Conservation (phyloP, 2,888 invertebrate genomes). For the Shargacucullia verbasci region DNA sequence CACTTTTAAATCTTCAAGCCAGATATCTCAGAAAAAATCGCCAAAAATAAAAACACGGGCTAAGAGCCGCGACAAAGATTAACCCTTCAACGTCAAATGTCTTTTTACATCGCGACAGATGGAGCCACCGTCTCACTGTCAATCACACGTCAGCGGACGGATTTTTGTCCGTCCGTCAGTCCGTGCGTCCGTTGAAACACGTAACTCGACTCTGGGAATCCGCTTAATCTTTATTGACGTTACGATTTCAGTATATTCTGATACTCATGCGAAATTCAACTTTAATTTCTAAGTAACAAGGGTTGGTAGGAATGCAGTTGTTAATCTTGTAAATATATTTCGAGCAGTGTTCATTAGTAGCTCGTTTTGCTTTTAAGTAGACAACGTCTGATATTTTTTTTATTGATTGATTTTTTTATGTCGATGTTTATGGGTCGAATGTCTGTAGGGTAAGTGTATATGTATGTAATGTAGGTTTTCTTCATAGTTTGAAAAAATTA, state of each 20-base stretch:
- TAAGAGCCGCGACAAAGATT: slow-evolving; percentile 51
- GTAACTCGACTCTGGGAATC: slow-evolving; percentile 68
- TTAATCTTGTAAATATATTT: slow-evolving; percentile 45
- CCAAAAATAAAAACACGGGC: slow-evolving; percentile 44
- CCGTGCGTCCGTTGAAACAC: slow-evolving; percentile 67
- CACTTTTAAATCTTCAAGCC: slow-evolving; percentile 23
- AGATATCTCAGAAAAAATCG: slow-evolving; percentile 28
- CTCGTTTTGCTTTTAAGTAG: slow-evolving; percentile 75
- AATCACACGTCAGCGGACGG: slow-evolving; percentile 74
- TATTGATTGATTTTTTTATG: slow-evolving; percentile 54
- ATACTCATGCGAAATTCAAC: slow-evolving; percentile 25
- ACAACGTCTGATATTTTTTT: slow-evolving; percentile 67
- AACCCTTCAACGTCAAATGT: slow-evolving; percentile 63
- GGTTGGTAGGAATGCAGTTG: background rate
- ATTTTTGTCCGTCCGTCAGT: slow-evolving; percentile 70
- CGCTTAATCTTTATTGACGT: slow-evolving; percentile 80
- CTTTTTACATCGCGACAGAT: slow-evolving; percentile 52
- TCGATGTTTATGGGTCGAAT: slow-evolving; percentile 41
- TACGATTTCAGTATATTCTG: slow-evolving; percentile 39
- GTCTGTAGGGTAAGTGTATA: slow-evolving; percentile 28
- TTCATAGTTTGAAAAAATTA: slow-evolving; percentile 12
- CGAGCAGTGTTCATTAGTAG: slow-evolving; percentile 73
- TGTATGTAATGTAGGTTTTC: slow-evolving; percentile 8
- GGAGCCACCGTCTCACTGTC: slow-evolving; percentile 64
- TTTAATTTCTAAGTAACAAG: slow-evolving; percentile 9